A percentile compares a stretch with the other conserved stretches of the same genome.
phyloP scores from a whole-genome alignment of 2,888 invertebrate species.

The Acrobeloides nanus region DNA sequence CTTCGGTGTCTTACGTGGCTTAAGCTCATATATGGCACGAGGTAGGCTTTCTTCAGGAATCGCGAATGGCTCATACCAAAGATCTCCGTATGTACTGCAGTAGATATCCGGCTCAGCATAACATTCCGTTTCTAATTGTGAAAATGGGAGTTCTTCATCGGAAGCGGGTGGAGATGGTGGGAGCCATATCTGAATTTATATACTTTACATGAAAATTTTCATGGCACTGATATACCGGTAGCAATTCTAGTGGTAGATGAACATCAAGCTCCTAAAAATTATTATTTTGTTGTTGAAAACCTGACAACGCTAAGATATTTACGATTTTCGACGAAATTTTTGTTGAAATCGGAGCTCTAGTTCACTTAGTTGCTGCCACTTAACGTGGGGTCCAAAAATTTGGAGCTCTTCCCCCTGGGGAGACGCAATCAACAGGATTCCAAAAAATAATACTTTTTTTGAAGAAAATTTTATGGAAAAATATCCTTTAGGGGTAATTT shows the following conservation, averaged over 20 bases:
- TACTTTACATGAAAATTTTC: too few relatives aligned
- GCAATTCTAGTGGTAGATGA: constrained; percentile 1
- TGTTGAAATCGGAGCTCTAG: too few relatives aligned
- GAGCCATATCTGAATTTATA: constrained; percentile 73
- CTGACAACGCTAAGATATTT: too few relatives aligned
- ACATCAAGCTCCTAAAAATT: neutral
- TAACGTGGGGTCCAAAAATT: too few relatives aligned
- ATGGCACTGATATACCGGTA: too few relatives aligned
- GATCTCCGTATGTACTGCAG: constrained; percentile 10
- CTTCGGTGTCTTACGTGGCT: neutral
- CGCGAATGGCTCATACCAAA: neutral
- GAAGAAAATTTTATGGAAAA: too few relatives aligned
- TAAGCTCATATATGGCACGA: neutral
- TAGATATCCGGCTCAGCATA: constrained; percentile 3
- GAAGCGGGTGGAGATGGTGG: constrained; percentile 92
- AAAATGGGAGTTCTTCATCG: too few relatives aligned
- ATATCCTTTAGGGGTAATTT: too few relatives aligned
- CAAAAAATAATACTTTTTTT: too few relatives aligned
- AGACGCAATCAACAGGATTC: too few relatives aligned
- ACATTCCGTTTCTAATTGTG: neutral
- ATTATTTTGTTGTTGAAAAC: neutral
- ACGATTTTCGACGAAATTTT: too few relatives aligned
- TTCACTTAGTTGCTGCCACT: constrained; percentile 1
- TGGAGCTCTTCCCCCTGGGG: too few relatives aligned
- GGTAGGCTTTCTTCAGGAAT: neutral